Base-by-base conservation (phyloP, 1,140 invertebrate species). In the Drosophila lacertosa region DNA sequence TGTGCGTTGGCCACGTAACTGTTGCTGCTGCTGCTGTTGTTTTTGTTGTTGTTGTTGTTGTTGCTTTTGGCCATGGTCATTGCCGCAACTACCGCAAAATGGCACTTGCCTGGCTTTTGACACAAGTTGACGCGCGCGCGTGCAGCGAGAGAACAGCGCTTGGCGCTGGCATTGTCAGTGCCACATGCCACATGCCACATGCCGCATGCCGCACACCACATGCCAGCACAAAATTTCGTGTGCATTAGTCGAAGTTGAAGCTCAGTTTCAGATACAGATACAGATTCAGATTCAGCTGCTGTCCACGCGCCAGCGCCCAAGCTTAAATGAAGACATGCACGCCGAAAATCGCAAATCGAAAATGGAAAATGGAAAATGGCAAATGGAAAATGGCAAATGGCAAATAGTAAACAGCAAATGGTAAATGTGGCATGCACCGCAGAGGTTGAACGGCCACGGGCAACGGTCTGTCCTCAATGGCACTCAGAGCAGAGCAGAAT, bases 51-150 rank as follows among this genome's bases (percentile, higher is more conserved):
- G 29, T 13, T 10, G 45, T 15, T 29, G 58, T 6, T 64, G 29
- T 29, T 35, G 24, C 15, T 48, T 53, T 71, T 77, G 66, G 60
- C 66, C 60, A 63, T 55, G 69, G 70, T 54, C 69, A 64, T 67
- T 77, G 70, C 79, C 70, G 58, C 79, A 83, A 68, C 54, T 73
- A 66, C 81, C 80, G 55, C 80, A 84, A 74, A 86, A 70, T 86
- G 80, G 76, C 81, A 84, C 64, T 86, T 84, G 80, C 72, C 74
- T 75, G 73, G 73, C 81, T 81, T 81, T 81, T 81, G 73, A 82
- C 74, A 82, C 65, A 82, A 82, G 54, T 64, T 70, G 67, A 60
- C 39, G 72, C 48, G 47, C 39, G 72, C 48, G 47, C 59, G 20
- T 55, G 63, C 60, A 65, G 62, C 42, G 60, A 33, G 18, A 63